Evolutionary conservation across 2,113 vertebrate genomes (phyloP).

Genomic region (Campylomormyrus numenius): DNA sequence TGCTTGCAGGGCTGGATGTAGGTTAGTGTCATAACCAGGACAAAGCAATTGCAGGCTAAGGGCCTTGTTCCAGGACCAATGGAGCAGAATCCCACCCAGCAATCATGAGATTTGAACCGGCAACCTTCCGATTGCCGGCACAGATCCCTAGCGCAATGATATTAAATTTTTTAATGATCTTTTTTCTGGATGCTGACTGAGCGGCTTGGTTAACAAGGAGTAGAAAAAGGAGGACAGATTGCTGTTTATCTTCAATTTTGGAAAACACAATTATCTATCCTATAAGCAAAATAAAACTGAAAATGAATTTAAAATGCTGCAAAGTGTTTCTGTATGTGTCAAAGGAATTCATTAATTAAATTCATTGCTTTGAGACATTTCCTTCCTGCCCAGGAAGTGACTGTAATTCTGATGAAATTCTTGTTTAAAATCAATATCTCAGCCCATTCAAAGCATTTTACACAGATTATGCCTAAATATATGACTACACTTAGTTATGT

Average conservation of each 20-base stretch:
- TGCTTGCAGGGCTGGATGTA: no score
- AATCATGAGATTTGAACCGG: no score
- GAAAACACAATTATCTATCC: not conserved
- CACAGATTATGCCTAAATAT: not conserved
- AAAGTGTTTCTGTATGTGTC: not conserved
- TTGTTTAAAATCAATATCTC: not conserved
- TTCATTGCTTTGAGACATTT: not conserved
- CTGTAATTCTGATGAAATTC: not conserved
- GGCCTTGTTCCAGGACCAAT: no score
- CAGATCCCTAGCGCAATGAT: not conserved
- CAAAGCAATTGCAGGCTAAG: no score
- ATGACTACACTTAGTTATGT: not conserved
- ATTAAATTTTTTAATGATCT: not conserved
- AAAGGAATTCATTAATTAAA: conserved; percentile 4
- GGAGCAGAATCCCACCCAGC: no score
- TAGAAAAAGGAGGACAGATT: not conserved
- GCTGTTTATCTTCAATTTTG: not conserved
- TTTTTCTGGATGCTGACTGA: not conserved
- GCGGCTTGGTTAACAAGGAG: not conserved
- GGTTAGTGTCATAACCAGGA: no score
- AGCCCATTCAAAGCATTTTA: not conserved
- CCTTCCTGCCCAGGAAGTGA: not conserved
- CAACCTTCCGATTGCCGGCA: no score
- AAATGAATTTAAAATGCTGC: not conserved
- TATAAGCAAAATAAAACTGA: not conserved